Evolutionary conservation across 2,113 vertebrate species (phyloP).

Genomic region (Osmerus eperlanus): DNA sequence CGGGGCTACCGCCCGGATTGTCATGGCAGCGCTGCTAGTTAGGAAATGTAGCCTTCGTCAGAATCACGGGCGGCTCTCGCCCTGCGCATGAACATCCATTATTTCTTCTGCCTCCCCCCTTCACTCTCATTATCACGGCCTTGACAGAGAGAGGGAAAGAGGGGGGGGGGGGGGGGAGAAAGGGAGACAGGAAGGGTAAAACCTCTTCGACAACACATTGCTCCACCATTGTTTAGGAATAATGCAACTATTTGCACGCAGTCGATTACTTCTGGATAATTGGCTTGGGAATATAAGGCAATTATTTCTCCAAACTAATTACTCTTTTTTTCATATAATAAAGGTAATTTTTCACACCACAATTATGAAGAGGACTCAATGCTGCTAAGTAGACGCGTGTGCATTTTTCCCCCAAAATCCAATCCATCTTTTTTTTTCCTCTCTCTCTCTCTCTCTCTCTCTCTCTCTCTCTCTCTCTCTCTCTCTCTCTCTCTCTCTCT

Average conservation of each 20-base stretch:
- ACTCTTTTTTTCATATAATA: constrained; percentile 43
- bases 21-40: constrained; percentile 31
- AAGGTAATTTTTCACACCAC: constrained; percentile 47
- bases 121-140: constrained; percentile 48
- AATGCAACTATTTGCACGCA: constrained; percentile 36
- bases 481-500: neutral
- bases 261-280: constrained; percentile 58
- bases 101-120: constrained; percentile 13
- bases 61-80: constrained; percentile 24
- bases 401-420: neutral
- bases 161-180: neutral
- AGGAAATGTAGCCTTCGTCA: constrained; percentile 33
- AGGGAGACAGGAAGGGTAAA: neutral
- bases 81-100: constrained; percentile 45
- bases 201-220: constrained; percentile 29
- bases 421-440: neutral
- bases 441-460: constrained; percentile 1
- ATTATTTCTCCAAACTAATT: constrained; percentile 46
- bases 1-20: constrained; percentile 18
- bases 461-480: constrained; percentile 4
- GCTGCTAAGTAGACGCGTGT: constrained; percentile 39
- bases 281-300: constrained; percentile 53
- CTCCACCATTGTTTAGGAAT: constrained; percentile 51
- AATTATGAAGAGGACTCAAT: constrained; percentile 65
- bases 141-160: constrained; percentile 29